Evolutionary conservation across 2,888 invertebrate genomes (phyloP).

Genomic region (Erynnis tages): DNA sequence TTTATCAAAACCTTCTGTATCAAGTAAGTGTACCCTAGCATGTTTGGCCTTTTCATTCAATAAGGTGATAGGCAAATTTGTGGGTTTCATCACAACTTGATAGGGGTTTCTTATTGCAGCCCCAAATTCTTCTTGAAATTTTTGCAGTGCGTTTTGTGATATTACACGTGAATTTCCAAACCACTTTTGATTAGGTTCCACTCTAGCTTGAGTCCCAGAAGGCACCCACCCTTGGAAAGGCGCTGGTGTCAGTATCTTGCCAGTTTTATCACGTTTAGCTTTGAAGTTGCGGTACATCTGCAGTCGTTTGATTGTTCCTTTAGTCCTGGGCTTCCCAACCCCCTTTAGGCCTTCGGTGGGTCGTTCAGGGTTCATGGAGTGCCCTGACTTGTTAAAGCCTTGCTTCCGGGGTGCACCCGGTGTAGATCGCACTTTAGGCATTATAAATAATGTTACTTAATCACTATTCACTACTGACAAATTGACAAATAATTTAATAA

Average conservation of each 20-base stretch:
- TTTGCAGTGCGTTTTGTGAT: constrained; percentile 93
- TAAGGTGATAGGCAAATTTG: constrained; percentile 95
- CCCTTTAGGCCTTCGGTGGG: constrained; percentile 89
- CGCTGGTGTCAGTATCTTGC: constrained; percentile 96
- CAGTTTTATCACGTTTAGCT: constrained; percentile 92
- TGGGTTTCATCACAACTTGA: constrained; percentile 98
- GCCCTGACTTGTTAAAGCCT: constrained; percentile 92
- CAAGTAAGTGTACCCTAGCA: constrained; percentile 95
- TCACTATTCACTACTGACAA: too few relatives aligned
- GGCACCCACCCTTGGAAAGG: constrained; percentile 96
- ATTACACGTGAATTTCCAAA: constrained; percentile 99
- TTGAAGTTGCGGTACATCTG: constrained; percentile 99
- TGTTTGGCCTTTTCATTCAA: constrained; percentile 95
- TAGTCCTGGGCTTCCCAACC: constrained; percentile 92
- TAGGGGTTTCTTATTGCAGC: constrained; percentile 97
- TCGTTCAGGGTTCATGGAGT: constrained; percentile 97
- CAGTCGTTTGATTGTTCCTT: constrained; percentile 96
- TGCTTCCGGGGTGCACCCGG: constrained; percentile 90
- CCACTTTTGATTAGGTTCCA: constrained; percentile 99
- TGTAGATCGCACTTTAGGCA: constrained; percentile 89
- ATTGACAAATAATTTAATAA: neutral
- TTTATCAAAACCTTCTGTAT: constrained; percentile 95
- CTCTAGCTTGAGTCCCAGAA: constrained; percentile 94
- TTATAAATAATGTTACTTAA: constrained; percentile 47
- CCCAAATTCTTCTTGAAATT: constrained; percentile 96